Base-by-base conservation (phyloP, 2,797 vertebrate species). In the Phrynocephalus vlangalii region DNA sequence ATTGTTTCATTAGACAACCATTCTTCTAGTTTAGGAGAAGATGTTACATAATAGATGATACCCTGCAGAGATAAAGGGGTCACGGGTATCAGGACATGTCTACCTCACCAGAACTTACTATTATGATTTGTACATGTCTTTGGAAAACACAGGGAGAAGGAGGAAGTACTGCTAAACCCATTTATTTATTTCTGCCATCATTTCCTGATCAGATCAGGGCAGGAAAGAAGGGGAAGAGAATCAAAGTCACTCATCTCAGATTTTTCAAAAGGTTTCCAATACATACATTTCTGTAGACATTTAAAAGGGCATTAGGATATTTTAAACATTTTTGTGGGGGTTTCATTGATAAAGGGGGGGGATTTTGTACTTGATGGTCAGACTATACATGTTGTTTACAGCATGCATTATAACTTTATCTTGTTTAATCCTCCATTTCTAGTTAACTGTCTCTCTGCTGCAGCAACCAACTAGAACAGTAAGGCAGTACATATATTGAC, bases 1-100 rank as follows among this genome's bases (percentile, higher is more conserved):
- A 99, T 98, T 0, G 98, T 98, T 95, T 99, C 98, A 10, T 99
- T 99, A 38, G 98, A 97, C 88, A 99, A 96, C 99, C 99, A 99
- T 67, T 99, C 99, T 88, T 99, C 99, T 87, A 99, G 96, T 93
- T 98, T 99, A 48, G 97, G 94, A 18, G 98, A 99, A 0, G 98
- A 97, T 7, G 98, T 97, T 87, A 99, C 99, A 70, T 99, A 99
- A 95, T 99, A 99, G 96, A 99, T 98, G 93, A 99, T 99, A 52
- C 98, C 98, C 99, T 99, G 95, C 89, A 89, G 91, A 63, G 5
- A 73, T 75, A 0, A 84, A 86, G 82, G 82, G 82, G 75, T 82
- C 20, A 91, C 87, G 88, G 20, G 11, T 11, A 56, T 0, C 1
- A 87, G 73, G 15, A 22, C 30, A 88, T 86, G 30, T 73, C 28